Evolutionary conservation across 2,113 vertebrate species (phyloP).

Genomic region (Heteronetta atricapilla): DNA sequence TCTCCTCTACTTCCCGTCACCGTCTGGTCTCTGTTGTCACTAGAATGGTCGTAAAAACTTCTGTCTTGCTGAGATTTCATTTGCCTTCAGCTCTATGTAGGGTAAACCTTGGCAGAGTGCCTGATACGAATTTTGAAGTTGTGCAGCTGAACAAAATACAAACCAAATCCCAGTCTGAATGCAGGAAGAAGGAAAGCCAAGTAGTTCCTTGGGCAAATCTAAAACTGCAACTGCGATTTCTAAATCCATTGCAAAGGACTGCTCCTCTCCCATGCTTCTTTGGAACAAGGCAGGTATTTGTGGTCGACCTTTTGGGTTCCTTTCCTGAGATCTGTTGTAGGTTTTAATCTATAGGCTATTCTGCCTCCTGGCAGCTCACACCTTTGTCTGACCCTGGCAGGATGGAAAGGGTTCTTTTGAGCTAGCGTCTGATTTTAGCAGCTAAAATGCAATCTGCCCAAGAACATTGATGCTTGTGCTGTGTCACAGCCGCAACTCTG

Average conservation of each 20-base stretch:
- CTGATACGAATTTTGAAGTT: background rate
- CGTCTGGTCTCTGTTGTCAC: background rate
- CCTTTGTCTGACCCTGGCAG: background rate
- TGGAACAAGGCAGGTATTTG: background rate
- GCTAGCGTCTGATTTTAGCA: background rate
- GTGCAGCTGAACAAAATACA: background rate
- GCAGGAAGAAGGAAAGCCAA: background rate
- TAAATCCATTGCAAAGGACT: background rate
- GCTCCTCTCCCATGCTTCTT: background rate
- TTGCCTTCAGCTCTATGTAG: background rate
- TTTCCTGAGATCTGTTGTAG: background rate
- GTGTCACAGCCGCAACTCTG: background rate
- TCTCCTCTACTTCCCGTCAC: background rate
- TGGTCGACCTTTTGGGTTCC: background rate
- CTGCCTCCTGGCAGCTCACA: background rate
- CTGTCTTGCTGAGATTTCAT: background rate
- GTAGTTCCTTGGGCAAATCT: background rate
- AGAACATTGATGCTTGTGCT: background rate
- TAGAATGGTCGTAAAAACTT: background rate
- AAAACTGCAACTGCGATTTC: background rate
- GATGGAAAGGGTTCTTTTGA: background rate
- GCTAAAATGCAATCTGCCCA: background rate
- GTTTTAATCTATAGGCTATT: background rate
- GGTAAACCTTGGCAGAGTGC: background rate
- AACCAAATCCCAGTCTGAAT: background rate